These are phyloP conservation scores for Coilia nasus DNA, from an alignment of 2,797 vertebrate species.

Conservation along the genomic window DNA sequence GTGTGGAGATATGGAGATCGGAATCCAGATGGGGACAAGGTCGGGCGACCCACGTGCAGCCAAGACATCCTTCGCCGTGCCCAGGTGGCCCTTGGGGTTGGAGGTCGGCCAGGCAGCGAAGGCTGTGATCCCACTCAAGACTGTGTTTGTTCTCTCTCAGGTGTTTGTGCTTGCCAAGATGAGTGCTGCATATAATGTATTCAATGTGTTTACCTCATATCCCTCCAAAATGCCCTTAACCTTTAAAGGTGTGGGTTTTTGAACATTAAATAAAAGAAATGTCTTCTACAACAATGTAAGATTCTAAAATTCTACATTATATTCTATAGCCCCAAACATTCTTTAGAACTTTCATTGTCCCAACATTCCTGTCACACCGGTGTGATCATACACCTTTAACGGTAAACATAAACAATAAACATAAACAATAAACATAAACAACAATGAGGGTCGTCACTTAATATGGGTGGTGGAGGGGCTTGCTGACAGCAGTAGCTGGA, in stretches of 20 bases:
- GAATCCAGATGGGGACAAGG: conserved; percentile 22
- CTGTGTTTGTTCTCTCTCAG: background rate
- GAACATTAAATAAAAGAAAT: too few relatives aligned
- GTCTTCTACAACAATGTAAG: too few relatives aligned
- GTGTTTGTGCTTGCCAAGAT: background rate
- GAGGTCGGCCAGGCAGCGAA: background rate
- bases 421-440: background rate
- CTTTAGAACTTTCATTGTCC: too few relatives aligned
- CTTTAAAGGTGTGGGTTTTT: too few relatives aligned
- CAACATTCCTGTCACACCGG: too few relatives aligned
- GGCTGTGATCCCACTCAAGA: background rate
- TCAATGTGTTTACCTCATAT: background rate
- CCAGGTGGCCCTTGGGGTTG: background rate
- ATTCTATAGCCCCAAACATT: too few relatives aligned
- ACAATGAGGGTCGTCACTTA: background rate
- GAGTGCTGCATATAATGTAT: background rate
- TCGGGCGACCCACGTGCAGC: background rate
- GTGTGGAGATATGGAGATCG: too few relatives aligned
- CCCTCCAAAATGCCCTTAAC: background rate
- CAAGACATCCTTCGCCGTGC: background rate
- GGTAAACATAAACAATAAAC: too few relatives aligned
- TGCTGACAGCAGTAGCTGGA: background rate
- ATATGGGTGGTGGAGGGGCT: background rate
- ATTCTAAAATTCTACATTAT: too few relatives aligned
- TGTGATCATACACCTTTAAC: too few relatives aligned